phyloP scores from a whole-genome alignment of 1,140 invertebrate genomes.

The Rhizoglyphus robini region DNA sequence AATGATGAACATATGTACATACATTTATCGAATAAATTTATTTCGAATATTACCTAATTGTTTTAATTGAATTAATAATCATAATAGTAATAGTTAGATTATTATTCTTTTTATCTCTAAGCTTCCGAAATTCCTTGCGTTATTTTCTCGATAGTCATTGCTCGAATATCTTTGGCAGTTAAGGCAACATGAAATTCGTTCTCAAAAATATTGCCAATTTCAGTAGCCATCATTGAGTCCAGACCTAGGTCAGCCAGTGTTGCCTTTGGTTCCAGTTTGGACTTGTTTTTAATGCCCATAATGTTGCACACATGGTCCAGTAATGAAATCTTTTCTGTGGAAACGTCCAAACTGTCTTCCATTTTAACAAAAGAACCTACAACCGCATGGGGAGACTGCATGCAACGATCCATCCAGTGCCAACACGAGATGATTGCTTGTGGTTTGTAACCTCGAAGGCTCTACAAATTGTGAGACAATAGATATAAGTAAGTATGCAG shows the following conservation, averaged over 20 bases:
- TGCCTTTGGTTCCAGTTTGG: conserved; percentile 55
- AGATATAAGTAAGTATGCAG: too few relatives aligned
- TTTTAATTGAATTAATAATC: too few relatives aligned
- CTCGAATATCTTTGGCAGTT: conserved; percentile 22
- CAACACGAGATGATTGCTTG: conserved; percentile 5
- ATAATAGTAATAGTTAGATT: too few relatives aligned
- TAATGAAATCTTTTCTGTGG: conserved; percentile 36
- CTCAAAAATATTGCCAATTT: conserved; percentile 52
- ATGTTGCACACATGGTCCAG: conserved; percentile 16
- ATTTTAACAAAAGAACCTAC: background rate
- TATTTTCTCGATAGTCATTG: conserved; percentile 17
- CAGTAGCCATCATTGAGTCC: conserved; percentile 92
- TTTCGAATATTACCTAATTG: too few relatives aligned
- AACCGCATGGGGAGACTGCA: background rate
- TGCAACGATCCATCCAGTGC: background rate
- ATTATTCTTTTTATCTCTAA: too few relatives aligned
- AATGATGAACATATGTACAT: conserved; percentile 7
- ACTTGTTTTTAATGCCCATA: conserved; percentile 75
- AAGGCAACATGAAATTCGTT: conserved; percentile 17
- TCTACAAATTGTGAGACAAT: too few relatives aligned
- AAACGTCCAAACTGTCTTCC: background rate
- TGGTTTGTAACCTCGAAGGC: background rate
- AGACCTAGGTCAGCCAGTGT: conserved; percentile 81
- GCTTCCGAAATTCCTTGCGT: background rate
- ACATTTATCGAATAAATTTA: background rate